These are phyloP conservation scores for Taeniopygia guttata DNA, from an alignment of 2,797 vertebrate species.

Conservation along the genomic window DNA sequence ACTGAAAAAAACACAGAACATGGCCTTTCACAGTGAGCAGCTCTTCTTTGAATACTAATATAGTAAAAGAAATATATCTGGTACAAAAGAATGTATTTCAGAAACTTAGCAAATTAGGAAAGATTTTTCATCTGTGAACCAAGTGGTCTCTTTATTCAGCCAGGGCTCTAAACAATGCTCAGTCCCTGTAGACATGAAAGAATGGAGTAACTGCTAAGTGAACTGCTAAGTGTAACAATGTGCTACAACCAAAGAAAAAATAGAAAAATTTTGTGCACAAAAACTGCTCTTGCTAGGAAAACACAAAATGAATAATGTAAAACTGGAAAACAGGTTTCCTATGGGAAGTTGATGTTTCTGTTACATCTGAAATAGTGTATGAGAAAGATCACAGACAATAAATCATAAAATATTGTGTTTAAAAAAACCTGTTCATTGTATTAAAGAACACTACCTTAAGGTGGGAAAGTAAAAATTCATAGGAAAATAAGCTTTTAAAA, in stretches of 20 bases:
- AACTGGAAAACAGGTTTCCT: not conserved
- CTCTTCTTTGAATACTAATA: not conserved
- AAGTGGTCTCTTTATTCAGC: not conserved
- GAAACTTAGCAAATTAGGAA: not conserved
- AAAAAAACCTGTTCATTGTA: not conserved
- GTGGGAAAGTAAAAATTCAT: not conserved
- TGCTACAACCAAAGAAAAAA: not conserved
- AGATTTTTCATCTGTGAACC: not conserved
- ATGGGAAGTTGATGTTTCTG: not conserved
- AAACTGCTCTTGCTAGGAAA: not conserved
- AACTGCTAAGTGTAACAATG: not conserved
- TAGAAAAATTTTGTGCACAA: not conserved
- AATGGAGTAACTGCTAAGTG: not conserved
- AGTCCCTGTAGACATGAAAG: not conserved
- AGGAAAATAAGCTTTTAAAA: not conserved
- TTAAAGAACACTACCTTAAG: not conserved
- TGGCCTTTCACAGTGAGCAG: not conserved
- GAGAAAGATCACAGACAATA: not conserved
- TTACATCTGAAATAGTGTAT: not conserved
- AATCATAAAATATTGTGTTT: not conserved
- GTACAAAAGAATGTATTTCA: not conserved
- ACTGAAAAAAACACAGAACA: not conserved
- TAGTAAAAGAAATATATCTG: not conserved
- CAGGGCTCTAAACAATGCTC: not conserved
- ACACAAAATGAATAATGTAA: not conserved